Evolutionary conservation across 2,113 vertebrate species (phyloP).

Genomic region (Plectropomus leopardus): DNA sequence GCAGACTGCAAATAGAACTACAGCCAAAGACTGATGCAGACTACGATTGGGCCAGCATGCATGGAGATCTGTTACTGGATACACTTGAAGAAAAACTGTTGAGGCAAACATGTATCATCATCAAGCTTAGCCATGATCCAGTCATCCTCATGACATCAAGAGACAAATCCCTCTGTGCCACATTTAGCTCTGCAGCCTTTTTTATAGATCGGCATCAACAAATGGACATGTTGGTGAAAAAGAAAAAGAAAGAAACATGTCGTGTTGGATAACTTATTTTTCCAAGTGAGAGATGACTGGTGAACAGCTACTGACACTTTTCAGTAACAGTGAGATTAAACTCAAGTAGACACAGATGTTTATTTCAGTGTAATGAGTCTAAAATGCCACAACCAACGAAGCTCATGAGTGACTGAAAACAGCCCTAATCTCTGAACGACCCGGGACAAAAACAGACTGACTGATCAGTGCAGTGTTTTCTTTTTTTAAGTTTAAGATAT

Average conservation of each 20-base stretch:
- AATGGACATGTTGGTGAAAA: neutral
- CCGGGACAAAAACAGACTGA: neutral
- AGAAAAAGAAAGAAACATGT: neutral
- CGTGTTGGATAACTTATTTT: neutral
- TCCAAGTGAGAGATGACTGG: neutral
- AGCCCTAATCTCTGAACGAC: neutral
- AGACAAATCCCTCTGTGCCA: constrained; percentile 1
- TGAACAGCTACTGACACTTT: neutral
- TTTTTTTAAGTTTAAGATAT: neutral
- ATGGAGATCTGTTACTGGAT: neutral
- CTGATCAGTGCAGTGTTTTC: neutral
- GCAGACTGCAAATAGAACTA: neutral
- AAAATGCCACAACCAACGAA: neutral
- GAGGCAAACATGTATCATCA: constrained; percentile 1
- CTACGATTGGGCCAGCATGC: neutral
- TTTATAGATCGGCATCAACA: neutral
- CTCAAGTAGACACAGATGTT: neutral
- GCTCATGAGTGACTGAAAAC: neutral
- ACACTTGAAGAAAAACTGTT: constrained; percentile 5
- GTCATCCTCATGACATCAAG: constrained; percentile 18
- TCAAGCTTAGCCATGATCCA: neutral
- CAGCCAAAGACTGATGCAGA: constrained; percentile 23
- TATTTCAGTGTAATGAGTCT: neutral
- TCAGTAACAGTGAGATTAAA: neutral
- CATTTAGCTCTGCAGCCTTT: neutral